Evolutionary conservation across 92 coral and sea anemone species (phyloP), one percentile per base, ranked within the genome.

Genomic region (Phenganax marumi): DNA sequence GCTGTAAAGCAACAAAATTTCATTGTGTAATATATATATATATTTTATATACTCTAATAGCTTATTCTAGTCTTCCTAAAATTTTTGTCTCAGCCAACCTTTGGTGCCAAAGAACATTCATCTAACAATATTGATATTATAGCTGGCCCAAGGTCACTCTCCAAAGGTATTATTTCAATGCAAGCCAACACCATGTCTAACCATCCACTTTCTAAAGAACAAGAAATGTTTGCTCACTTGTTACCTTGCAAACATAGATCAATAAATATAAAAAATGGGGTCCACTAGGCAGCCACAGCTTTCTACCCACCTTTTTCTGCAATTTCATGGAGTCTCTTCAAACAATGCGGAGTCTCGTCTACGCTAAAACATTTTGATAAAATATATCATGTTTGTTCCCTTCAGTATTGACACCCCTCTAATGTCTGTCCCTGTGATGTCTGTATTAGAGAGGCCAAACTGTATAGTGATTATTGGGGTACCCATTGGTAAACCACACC

Each of bases 21-120:
- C 10, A 16, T 69, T 39, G 52, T 69, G 33, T 69, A 8, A 7
- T 12, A 19, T 56, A 19, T 13, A 13, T 56, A 13, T 56, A 56
- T 13, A 19, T 19, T 56, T 56, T 14, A 13, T 13, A 14, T 19
- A 56, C 63, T 13, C 21, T 56, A 56, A 14, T 56, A 19, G 16
- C 16, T 56, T 56, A 56, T 14, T 13, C 17, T 19, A 13, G 63
- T 56, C 21, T 63, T 43, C n/a, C 0, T 12, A 16, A 0, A 33
- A 69, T 0, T 53, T 26, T 54, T 16, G 79, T 89, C 77, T 33
- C 43, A 2, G 43, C 43, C 3, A 33, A 95, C 98, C 92, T 91
- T 91, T 23, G 98, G 91, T 75, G 98, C 97, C 49, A 95, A 85
- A 14, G 98, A 97, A 43, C 98, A 95, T 80, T 95, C 98, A 77